Evolutionary conservation across 2,888 invertebrate genomes (phyloP).

Genomic region (Diplolepis rosae): DNA sequence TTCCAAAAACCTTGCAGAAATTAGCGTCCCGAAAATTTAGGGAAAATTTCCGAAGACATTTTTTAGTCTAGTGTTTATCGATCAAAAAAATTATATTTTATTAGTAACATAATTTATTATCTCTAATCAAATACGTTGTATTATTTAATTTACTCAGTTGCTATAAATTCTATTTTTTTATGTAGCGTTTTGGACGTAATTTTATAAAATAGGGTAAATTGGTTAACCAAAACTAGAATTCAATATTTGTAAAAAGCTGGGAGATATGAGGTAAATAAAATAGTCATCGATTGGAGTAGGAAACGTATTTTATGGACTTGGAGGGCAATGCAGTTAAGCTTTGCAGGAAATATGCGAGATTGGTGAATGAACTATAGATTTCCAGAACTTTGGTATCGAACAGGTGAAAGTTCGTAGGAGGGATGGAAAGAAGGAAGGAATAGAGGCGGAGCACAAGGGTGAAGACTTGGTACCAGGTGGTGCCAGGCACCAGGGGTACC

Average conservation of each 20-base stretch:
- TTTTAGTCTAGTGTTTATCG: too few relatives aligned
- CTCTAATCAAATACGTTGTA: too few relatives aligned
- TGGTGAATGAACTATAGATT: slow-evolving; percentile 41
- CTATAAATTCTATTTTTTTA: too few relatives aligned
- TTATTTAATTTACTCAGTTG: too few relatives aligned
- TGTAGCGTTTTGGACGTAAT: too few relatives aligned
- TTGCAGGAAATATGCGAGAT: slow-evolving; percentile 12
- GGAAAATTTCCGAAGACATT: too few relatives aligned
- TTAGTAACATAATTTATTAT: too few relatives aligned
- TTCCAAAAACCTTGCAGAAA: too few relatives aligned
- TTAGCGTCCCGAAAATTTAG: too few relatives aligned
- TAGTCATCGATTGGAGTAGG: not conserved
- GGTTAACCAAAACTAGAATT: too few relatives aligned
- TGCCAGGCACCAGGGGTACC: slow-evolving; percentile 66
- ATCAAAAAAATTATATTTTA: too few relatives aligned
- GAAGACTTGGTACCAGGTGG: slow-evolving; percentile 63
- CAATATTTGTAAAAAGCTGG: not conserved
- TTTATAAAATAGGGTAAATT: too few relatives aligned
- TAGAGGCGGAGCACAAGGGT: slow-evolving; percentile 42
- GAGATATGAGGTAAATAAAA: not conserved
- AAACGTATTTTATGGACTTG: slow-evolving; percentile 31
- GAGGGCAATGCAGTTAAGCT: slow-evolving; percentile 33
- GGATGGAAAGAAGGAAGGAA: slow-evolving; percentile 36
- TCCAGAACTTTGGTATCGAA: slow-evolving; percentile 53
- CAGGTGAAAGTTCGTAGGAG: slow-evolving; percentile 45